Conservation (phyloP, 1,140 invertebrate species). For the Tetramorium simillimum region DNA sequence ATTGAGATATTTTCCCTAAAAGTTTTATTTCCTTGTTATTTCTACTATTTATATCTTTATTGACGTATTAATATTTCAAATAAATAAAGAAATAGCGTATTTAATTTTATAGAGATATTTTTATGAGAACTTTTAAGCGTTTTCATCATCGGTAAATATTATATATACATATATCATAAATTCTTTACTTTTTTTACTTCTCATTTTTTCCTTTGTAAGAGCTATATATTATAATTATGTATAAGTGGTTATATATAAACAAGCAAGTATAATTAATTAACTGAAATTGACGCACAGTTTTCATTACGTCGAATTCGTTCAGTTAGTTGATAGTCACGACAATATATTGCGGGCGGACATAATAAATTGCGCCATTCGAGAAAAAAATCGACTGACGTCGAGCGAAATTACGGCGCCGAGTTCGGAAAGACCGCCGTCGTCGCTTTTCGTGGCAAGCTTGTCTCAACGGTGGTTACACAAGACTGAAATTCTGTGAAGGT, state of each 20-base stretch:
- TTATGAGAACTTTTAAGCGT: not conserved
- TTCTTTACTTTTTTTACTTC: not conserved
- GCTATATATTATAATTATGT: no score
- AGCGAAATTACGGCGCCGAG: slow-evolving; percentile 17
- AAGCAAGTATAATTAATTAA: not conserved
- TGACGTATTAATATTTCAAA: not conserved
- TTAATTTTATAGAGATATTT: slow-evolving; percentile 21
- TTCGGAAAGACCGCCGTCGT: not conserved
- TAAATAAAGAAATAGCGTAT: not conserved
- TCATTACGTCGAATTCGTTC: not conserved
- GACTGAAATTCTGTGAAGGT: not conserved
- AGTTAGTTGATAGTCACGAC: not conserved
- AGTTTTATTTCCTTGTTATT: slow-evolving; percentile 33
- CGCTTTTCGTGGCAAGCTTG: not conserved
- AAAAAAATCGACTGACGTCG: not conserved
- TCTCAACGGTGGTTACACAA: slow-evolving; percentile 55
- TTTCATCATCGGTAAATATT: not conserved
- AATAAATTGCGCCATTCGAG: not conserved
- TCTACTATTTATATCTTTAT: slow-evolving; percentile 1
- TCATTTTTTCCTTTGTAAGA: not conserved
- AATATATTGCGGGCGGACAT: not conserved
- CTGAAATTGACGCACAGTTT: not conserved
- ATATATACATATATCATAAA: not conserved
- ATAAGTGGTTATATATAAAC: not conserved
- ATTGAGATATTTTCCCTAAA: not conserved